These are phyloP conservation scores for Phylloscopus whistleri DNA, from an alignment of 2,113 vertebrate genomes.

Conservation along the genomic window DNA sequence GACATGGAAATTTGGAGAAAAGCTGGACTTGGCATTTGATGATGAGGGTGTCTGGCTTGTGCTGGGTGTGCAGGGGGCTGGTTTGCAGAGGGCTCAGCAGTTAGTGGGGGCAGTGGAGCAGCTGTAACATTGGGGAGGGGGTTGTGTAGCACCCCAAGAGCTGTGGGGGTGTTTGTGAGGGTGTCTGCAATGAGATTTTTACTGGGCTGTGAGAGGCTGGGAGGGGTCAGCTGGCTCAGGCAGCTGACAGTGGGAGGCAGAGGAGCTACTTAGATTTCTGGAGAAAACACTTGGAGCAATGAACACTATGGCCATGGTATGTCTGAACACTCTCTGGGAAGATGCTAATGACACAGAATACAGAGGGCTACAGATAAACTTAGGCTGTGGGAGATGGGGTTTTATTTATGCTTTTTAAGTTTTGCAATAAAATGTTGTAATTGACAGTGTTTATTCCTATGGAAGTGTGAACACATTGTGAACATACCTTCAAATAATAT, in stretches of 20 bases:
- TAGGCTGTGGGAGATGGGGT: background rate
- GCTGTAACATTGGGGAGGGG: background rate
- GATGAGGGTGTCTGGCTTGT: background rate
- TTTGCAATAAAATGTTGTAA: background rate
- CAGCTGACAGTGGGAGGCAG: background rate
- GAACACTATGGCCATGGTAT: accelerated
- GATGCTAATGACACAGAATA: background rate
- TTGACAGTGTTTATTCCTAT: background rate
- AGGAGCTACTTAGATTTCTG: background rate
- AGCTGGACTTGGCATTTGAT: background rate
- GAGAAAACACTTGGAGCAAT: background rate
- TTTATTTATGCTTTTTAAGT: background rate
- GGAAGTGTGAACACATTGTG: background rate
- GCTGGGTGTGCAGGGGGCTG: background rate
- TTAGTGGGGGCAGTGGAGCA: background rate
- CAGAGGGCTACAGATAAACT: slow-evolving; percentile 18
- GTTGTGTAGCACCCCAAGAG: background rate
- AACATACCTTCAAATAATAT: background rate
- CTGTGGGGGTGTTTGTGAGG: background rate
- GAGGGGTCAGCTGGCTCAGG: background rate
- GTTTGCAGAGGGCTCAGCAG: background rate
- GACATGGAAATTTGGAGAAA: background rate
- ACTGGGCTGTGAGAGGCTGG: accelerated
- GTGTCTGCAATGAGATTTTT: background rate
- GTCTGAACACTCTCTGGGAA: background rate